These are phyloP conservation scores for Petrocephalus zakoni DNA, from an alignment of 2,113 vertebrate species.

Conservation along the genomic window DNA sequence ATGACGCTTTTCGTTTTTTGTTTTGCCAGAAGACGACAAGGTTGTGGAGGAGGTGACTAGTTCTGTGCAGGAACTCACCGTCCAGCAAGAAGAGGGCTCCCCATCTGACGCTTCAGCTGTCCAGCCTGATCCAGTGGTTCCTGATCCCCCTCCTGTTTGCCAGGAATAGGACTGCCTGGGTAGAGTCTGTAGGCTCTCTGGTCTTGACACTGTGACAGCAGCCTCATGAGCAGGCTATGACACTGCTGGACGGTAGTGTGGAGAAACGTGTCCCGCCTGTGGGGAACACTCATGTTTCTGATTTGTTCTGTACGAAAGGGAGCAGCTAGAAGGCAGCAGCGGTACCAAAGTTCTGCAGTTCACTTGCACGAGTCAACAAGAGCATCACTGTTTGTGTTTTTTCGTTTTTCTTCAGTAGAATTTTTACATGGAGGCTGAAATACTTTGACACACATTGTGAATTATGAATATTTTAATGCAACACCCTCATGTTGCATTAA, in stretches of 20 bases:
- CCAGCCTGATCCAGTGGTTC: slow-evolving; percentile 28
- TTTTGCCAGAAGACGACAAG: slow-evolving; percentile 40
- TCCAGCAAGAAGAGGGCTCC: slow-evolving; percentile 34
- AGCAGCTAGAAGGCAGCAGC: not conserved
- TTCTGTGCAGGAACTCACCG: slow-evolving; percentile 50
- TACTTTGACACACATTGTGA: not conserved
- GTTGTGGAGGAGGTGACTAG: slow-evolving; percentile 39
- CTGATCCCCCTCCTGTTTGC: slow-evolving; percentile 29
- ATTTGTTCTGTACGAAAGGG: slow-evolving; percentile 6
- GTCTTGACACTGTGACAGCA: slow-evolving; percentile 12
- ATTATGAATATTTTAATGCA: slow-evolving; percentile 23
- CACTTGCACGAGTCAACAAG: not conserved
- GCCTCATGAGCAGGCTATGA: slow-evolving; percentile 11
- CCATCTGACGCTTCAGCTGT: slow-evolving; percentile 25
- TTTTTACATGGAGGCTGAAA: not conserved
- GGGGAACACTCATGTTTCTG: not conserved
- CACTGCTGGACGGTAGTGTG: not conserved
- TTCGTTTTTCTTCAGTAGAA: slow-evolving; percentile 12
- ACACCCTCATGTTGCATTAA: not conserved
- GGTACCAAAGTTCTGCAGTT: slow-evolving; percentile 25
- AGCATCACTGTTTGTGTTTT: slow-evolving; percentile 9
- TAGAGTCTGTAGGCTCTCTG: not conserved
- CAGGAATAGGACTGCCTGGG: slow-evolving; percentile 43
- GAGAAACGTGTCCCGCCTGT: not conserved
- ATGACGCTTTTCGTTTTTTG: not conserved